Base-by-base conservation (phyloP, 2,888 invertebrate genomes). In the Galerucella nymphaeae region DNA sequence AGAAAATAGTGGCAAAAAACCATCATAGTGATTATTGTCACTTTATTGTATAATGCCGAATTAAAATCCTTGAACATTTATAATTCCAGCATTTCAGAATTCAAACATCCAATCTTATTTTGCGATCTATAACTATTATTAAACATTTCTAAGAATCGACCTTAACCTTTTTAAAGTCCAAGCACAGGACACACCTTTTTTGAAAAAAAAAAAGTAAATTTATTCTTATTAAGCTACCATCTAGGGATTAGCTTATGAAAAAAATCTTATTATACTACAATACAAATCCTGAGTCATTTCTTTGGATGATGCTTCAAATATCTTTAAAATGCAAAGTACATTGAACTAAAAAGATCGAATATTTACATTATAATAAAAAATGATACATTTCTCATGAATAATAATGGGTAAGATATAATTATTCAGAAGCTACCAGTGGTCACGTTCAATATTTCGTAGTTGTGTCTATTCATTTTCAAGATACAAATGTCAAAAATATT, bases 211-310 rank as follows among this genome's bases (percentile, higher is more conserved):
- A 23, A 13, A 5, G 23, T 57, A 20, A 23, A 6, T 48, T 48
- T n/a, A 48, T 23, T 57, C 57, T 23, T 57, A 23, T 57, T 23
- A 57, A 57, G 14, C 57, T 20, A 20, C 23, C 14, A 57, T 57
- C 57, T 23, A 4, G n/a, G 10, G 18, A 20, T 18, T 9, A 11
- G 55, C 20, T 55, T 18, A 16, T 20, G 55, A 9, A 55, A 57
- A 10, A 13, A 57, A 57, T 23, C 57, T 57, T 23, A 57, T 57
- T 57, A 57, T 14, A 57, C 23, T 20, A 65, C 30, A 65, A 53
- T 65, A 38, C 65, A 38, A 55, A 55, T 30, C 14, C 13, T 65
- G 53, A 65, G 30, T 38, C 65, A 65, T n/a, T n/a, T 61, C 61
- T 8, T 10, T 4, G 16, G 20, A 20, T 64, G 65, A 38, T 23